Conservation (phyloP, 2,888 invertebrate genomes). For the Sussaba pulchella region DNA sequence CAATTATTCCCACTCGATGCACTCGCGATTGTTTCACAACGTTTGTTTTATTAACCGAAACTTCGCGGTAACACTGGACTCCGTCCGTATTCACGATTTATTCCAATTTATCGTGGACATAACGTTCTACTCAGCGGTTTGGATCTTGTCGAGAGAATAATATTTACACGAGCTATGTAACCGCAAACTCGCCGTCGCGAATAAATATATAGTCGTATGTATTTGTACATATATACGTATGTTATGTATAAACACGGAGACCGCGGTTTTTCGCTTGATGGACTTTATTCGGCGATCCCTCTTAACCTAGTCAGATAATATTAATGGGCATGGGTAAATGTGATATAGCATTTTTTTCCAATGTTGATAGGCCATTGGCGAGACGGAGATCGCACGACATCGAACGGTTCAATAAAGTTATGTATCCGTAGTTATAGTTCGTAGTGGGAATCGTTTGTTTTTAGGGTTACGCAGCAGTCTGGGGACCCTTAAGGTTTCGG, state of each 20-base stretch:
- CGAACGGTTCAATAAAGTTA: background rate
- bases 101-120: slow-evolving; percentile 14
- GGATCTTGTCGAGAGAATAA: slow-evolving; percentile 28
- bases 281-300: slow-evolving; percentile 41
- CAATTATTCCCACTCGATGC: slow-evolving; percentile 47
- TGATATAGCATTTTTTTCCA: slow-evolving; percentile 1
- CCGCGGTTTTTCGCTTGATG: slow-evolving; percentile 5
- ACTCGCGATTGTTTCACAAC: slow-evolving; percentile 21
- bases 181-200: background rate
- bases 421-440: too few relatives aligned
- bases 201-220: too few relatives aligned
- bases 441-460: too few relatives aligned
- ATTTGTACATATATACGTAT: background rate
- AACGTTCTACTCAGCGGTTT: background rate
- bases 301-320: slow-evolving; percentile 46
- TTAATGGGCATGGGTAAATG: slow-evolving; percentile 2
- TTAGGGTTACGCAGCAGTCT: too few relatives aligned
- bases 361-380: slow-evolving; percentile 2
- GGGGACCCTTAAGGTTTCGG: too few relatives aligned
- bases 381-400: slow-evolving; percentile 1
- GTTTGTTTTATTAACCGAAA: slow-evolving; percentile 19
- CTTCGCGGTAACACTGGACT: slow-evolving; percentile 38
- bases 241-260: background rate
- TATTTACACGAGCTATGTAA: slow-evolving; percentile 39
- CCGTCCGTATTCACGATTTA: slow-evolving; percentile 40